These are phyloP conservation scores for Pipistrellus kuhlii DNA, from an alignment of 2,797 vertebrate species.

Conservation along the genomic window DNA sequence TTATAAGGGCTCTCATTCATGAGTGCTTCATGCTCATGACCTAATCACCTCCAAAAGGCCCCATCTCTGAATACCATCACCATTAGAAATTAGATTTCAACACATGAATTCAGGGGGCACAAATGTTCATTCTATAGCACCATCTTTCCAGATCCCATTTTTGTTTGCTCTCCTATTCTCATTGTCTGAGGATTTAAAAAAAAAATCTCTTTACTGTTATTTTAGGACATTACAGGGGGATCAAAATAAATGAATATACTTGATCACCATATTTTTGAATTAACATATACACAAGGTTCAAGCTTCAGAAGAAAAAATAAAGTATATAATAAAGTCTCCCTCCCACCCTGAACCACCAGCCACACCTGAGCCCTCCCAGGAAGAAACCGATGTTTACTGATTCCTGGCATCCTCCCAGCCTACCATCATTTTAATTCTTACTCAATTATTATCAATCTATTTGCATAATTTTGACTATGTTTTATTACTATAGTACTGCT, in stretches of 20 bases:
- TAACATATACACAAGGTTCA: conserved; percentile 18
- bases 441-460: not conserved
- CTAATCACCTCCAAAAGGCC: not conserved
- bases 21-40: not conserved
- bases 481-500: not conserved
- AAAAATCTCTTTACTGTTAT: not conserved
- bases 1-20: not conserved
- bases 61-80: not conserved
- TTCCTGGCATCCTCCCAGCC: not conserved
- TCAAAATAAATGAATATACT: conserved; percentile 1
- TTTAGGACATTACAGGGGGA: not conserved
- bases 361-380: not conserved
- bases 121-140: not conserved
- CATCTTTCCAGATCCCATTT: not conserved
- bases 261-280: not conserved
- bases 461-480: not conserved
- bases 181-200: not conserved
- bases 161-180: not conserved
- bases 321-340: not conserved
- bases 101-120: not conserved
- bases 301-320: not conserved
- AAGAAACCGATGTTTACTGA: not conserved
- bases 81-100: not conserved
- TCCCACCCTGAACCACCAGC: not conserved
- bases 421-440: not conserved